Base-by-base conservation (phyloP, 1,140 invertebrate species). In the Macrostomum lignano region DNA sequence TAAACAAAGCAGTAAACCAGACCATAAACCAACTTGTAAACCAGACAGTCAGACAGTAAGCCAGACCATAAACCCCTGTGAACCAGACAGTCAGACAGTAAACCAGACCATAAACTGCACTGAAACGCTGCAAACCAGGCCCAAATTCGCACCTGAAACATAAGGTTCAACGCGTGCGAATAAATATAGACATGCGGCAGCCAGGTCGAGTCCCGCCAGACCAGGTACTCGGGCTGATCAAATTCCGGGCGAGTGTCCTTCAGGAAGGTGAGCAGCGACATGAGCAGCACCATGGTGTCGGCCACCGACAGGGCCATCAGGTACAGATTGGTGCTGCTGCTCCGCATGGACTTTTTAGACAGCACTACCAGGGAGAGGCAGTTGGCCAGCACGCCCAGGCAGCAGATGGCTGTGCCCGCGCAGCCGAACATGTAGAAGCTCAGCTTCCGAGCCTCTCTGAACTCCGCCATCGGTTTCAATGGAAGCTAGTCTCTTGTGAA, bases 351-450 rank as follows among this genome's bases (percentile, higher is more conserved):
- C 5, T 42, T 45, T 21, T 49, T 46, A 23, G 44, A 40, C 7
- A 55, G 43, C 2, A 55, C 52, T 20, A 46, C 36, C 6, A 55
- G 47, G n/a, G 50, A 48, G 17, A 55, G 31, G 4, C 45, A 42
- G 33, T 55, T 55, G 1, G 46, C 49, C 7, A 53, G 36, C 6
- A 53, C 40, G 21, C 52, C 52, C n/a, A n/a, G n/a, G n/a, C n/a
- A n/a, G n/a, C n/a, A n/a, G n/a, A n/a, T n/a, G n/a, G n/a, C n/a
- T n/a, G n/a, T n/a, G n/a, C n/a, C n/a, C n/a, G n/a, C n/a, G n/a
- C n/a, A n/a, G n/a, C n/a, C n/a, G n/a, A n/a, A n/a, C n/a, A n/a
- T n/a, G n/a, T n/a, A n/a, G n/a, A n/a, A n/a, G n/a, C n/a, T n/a
- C n/a, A n/a, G n/a, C n/a, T n/a, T n/a, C n/a, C n/a, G n/a, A n/a